Conservation (phyloP, 2,797 vertebrate species). For the Novumbra hubbsi region DNA sequence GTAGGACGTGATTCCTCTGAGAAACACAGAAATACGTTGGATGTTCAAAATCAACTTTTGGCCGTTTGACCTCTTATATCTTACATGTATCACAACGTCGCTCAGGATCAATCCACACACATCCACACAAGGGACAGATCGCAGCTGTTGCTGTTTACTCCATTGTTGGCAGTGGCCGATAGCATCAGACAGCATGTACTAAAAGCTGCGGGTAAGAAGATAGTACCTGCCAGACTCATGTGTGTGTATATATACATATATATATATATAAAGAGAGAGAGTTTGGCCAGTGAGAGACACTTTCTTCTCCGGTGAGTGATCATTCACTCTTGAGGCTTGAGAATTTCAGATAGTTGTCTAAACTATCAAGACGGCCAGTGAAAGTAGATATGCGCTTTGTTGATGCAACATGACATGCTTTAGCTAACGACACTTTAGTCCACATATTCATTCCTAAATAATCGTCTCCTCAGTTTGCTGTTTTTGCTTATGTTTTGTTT, state of each 20-base stretch:
- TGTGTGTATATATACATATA: too few relatives aligned
- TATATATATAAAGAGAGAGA: too few relatives aligned
- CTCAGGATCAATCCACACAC: neutral
- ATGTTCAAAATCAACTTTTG: neutral
- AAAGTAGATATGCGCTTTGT: too few relatives aligned
- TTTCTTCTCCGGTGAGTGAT: neutral
- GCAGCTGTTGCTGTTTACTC: constrained; percentile 14
- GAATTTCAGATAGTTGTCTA: too few relatives aligned
- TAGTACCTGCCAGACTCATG: neutral
- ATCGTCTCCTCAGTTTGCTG: too few relatives aligned
- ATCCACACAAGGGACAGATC: neutral
- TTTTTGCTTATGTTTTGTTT: too few relatives aligned
- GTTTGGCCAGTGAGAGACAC: too few relatives aligned
- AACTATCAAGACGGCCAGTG: too few relatives aligned
- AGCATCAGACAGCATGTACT: neutral
- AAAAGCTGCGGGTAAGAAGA: neutral
- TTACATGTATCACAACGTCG: neutral
- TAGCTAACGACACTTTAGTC: too few relatives aligned
- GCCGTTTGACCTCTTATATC: too few relatives aligned
- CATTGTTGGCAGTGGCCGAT: neutral
- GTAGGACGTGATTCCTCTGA: neutral
- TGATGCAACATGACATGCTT: too few relatives aligned
- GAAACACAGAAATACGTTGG: neutral
- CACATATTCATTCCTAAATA: too few relatives aligned
- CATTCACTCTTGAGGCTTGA: neutral